phyloP scores from a whole-genome alignment of 2,888 invertebrate species.

The Loripinus fragilis region DNA sequence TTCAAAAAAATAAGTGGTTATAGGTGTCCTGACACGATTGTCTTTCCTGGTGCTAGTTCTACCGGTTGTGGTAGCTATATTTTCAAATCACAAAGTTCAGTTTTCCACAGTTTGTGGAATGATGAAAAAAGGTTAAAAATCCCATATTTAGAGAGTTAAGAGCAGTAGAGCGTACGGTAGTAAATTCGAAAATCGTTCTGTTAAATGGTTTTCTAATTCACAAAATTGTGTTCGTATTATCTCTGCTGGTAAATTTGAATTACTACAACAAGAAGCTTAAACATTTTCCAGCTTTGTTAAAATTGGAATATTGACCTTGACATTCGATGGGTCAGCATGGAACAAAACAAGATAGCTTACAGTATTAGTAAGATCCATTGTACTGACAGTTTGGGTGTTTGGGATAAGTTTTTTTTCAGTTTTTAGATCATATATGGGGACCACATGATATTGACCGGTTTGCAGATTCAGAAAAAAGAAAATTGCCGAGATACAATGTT shows the following conservation, averaged over 20 bases:
- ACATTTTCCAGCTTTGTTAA: constrained; percentile 18
- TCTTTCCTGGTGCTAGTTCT: too few species aligned
- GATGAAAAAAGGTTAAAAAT: constrained; percentile 22
- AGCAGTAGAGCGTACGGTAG: constrained; percentile 23
- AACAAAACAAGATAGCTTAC: constrained; percentile 19
- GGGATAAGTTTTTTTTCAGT: too few species aligned
- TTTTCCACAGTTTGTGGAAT: constrained; percentile 15
- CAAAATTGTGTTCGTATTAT: constrained; percentile 27
- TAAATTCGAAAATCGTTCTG: not conserved
- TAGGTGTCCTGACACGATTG: too few species aligned
- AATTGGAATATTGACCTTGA: constrained; percentile 24
- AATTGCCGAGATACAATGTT: too few species aligned
- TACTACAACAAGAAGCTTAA: not conserved
- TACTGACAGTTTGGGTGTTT: constrained; percentile 16
- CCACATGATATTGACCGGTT: too few species aligned
- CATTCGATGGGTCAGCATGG: constrained; percentile 36
- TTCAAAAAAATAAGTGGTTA: not conserved
- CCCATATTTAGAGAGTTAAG: constrained; percentile 23
- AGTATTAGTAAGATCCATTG: constrained; percentile 25
- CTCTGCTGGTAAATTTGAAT: constrained; percentile 15
- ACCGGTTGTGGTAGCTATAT: constrained; percentile 21
- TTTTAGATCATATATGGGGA: too few species aligned
- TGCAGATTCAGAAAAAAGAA: too few species aligned
- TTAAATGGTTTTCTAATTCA: constrained; percentile 26
- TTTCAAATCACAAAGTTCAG: not conserved